Evolutionary conservation across 2,888 invertebrate species (phyloP), one percentile per base, ranked within the genome.

Genomic region (Lydus trimaculatus): DNA sequence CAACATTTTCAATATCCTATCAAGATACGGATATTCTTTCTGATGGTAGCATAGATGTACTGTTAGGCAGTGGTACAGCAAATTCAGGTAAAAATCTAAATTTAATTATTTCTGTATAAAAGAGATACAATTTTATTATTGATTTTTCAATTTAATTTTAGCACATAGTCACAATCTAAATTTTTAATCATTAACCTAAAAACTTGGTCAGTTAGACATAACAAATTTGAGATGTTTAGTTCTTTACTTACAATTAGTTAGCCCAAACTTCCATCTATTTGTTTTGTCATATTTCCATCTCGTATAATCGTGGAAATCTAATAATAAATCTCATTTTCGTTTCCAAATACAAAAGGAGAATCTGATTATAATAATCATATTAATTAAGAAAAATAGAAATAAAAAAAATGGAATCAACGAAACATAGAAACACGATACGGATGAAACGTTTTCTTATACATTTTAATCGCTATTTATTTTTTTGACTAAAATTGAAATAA

Each of bases 11-110:
- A 77, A 90, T 91, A 81, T 91, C 92, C 75, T 92, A 92, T 85
- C 91, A 92, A 82, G 92, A 93, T 85, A 90, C 92, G 31, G 92
- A 92, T 80, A 89, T 92, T 82, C 87, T 93, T 67, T 91, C 91
- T 61, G 92, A 92, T 71, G 85, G 84, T 43, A 83, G 84, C 73
- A 85, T 85, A 66, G 84, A 85, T 84, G 87, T 92, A 80, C 87
- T 92, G 75, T 90, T 92, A 75, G 82, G 82, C 11, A 79, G 83
- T 31, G 83, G 83, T 15, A 90, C 90, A 65, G 89, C 91, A 72
- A 90, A 82, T 68, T 80, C 84, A 78, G 83, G 84, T 84, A 75
- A 76, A 78, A 15, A 7, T 56, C 15, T 56, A 6, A 17, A 13
- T 36, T 36, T 15, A 13, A 11, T 36, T 36, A 6, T 36, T n/a